Conservation (phyloP, 2,113 vertebrate genomes). For the Rynchops niger region DNA sequence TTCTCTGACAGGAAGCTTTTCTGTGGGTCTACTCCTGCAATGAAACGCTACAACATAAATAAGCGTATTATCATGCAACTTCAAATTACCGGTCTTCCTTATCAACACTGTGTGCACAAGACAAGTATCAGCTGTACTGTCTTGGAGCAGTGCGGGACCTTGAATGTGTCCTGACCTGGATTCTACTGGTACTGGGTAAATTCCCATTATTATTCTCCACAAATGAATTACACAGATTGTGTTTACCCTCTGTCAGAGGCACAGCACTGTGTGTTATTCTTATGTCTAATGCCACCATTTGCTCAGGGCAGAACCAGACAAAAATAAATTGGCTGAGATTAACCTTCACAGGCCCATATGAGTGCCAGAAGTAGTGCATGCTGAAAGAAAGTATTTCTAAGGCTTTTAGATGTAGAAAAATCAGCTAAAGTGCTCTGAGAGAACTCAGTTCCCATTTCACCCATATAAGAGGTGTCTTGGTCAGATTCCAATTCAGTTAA, state of each 20-base stretch:
- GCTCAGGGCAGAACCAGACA: conserved; percentile 8
- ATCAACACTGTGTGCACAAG: not conserved
- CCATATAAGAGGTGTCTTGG: not conserved
- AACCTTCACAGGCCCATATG: not conserved
- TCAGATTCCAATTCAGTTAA: not conserved
- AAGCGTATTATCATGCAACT: not conserved
- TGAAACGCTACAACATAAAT: not conserved
- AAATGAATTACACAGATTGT: conserved; percentile 35
- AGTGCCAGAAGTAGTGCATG: not conserved
- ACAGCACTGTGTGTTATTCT: conserved; percentile 15
- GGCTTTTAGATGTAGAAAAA: not conserved
- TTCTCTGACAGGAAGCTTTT: not conserved
- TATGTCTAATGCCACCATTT: conserved; percentile 32
- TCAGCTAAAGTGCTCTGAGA: not conserved
- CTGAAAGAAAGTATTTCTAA: not conserved
- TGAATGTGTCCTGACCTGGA: conserved; percentile 26
- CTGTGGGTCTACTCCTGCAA: not conserved
- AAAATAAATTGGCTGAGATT: conserved; percentile 19
- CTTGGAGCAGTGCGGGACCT: not conserved
- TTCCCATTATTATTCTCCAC: conserved; percentile 3
- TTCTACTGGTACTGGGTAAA: not conserved
- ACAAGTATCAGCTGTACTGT: not conserved
- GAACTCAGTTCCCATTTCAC: not conserved
- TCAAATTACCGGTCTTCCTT: not conserved
- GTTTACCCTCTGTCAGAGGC: conserved; percentile 23